Evolutionary conservation across 2,113 vertebrate species (phyloP).

Genomic region (Andinoacara biseriatus): DNA sequence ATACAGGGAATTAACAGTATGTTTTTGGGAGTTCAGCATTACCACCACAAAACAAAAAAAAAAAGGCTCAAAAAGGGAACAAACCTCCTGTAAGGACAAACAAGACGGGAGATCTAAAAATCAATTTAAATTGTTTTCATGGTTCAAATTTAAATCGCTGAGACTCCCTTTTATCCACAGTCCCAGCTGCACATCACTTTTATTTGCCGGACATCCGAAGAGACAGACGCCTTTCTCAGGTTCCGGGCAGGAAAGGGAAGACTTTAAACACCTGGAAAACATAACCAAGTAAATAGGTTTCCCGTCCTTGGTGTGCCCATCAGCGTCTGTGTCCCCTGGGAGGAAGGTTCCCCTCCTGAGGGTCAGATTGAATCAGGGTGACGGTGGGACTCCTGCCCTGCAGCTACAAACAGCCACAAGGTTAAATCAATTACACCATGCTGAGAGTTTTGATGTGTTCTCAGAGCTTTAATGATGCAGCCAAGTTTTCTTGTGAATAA

Average conservation of each 20-base stretch:
- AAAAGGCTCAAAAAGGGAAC: not conserved
- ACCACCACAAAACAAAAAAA: not conserved
- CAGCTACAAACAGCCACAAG: conserved; percentile 32
- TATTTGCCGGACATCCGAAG: not conserved
- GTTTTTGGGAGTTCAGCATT: not conserved
- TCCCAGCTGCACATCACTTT: not conserved
- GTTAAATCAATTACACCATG: conserved; percentile 16
- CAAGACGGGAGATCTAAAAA: not conserved
- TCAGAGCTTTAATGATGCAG: not conserved
- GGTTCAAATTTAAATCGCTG: rapidly evolving
- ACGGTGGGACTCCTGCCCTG: conserved; percentile 52
- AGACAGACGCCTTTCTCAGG: not conserved
- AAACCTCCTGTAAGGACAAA: not conserved
- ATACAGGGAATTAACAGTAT: not conserved
- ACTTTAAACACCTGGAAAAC: not conserved
- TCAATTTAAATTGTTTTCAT: not conserved
- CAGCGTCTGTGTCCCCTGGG: conserved; percentile 33
- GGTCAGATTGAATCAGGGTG: conserved; percentile 62
- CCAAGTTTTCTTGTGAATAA: not conserved
- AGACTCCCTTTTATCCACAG: not conserved
- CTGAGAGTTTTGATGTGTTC: not conserved
- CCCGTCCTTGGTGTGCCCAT: conserved; percentile 40
- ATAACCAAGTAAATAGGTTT: not conserved
- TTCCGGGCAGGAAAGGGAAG: not conserved
- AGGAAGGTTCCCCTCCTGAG: conserved; percentile 9